Conservation (phyloP, 2,113 vertebrate genomes). For the Daubentonia madagascariensis region DNA sequence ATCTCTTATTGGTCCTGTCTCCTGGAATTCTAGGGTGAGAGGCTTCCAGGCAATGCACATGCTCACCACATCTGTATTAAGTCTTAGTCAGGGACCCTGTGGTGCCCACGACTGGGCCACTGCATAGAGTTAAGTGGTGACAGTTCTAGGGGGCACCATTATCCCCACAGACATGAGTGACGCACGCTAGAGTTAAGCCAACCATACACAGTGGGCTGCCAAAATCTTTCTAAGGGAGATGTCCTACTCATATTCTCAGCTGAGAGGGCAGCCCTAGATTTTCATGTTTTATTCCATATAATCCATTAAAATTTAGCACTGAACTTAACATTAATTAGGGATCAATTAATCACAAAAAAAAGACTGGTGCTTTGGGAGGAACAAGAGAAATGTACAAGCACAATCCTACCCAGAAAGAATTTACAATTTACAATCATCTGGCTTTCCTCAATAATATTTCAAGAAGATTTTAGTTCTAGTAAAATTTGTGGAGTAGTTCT, state of each 20-base stretch:
- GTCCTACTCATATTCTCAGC: not conserved
- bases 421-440: not conserved
- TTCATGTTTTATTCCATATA: not conserved
- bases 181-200: not conserved
- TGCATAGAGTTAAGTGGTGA: not conserved
- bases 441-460: conserved; percentile 36
- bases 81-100: not conserved
- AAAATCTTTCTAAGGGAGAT: not conserved
- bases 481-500: conserved; percentile 28
- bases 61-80: not conserved
- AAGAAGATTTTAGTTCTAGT: conserved; percentile 31
- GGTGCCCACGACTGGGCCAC: not conserved
- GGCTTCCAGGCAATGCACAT: too few species aligned
- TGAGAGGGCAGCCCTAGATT: not conserved
- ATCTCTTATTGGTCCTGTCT: not conserved
- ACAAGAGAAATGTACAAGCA: not conserved
- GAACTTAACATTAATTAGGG: not conserved
- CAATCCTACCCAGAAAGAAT: not conserved
- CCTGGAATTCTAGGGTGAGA: not conserved
- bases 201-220: not conserved
- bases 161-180: not conserved
- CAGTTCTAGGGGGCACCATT: not conserved
- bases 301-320: not conserved
- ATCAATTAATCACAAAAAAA: not conserved
- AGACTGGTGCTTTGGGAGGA: not conserved